Conservation (phyloP, 2,888 invertebrate genomes). For the Drosophila pegasa region DNA sequence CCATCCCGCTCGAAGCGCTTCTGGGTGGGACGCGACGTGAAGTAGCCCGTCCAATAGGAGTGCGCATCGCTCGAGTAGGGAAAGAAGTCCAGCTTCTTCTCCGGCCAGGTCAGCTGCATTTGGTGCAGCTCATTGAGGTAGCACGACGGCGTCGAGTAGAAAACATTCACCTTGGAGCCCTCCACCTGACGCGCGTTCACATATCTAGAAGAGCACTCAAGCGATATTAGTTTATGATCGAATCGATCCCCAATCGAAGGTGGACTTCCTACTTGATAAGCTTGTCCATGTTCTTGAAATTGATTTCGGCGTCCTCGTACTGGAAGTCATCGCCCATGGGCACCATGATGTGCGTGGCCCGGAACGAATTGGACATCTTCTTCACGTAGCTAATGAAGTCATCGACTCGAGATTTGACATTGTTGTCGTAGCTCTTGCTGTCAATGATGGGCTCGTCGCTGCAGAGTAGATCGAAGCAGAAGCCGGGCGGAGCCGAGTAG, state of each 20-base stretch:
- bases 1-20: constrained; percentile 91
- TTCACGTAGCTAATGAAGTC: constrained; percentile 86
- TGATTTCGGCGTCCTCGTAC: constrained; percentile 90
- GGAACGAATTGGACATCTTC: constrained; percentile 86
- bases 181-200: constrained; percentile 83
- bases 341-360: constrained; percentile 91
- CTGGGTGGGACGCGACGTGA: constrained; percentile 92
- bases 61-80: constrained; percentile 95
- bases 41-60: constrained; percentile 97
- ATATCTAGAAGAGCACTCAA: constrained; percentile 64
- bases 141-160: constrained; percentile 95
- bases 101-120: constrained; percentile 86
- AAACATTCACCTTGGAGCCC: constrained; percentile 89
- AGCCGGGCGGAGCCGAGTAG: constrained; percentile 94
- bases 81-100: constrained; percentile 95
- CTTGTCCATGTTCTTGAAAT: constrained; percentile 95
- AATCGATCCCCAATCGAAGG: neutral
- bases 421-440: constrained; percentile 92
- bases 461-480: constrained; percentile 96
- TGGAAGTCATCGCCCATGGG: constrained; percentile 97
- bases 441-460: constrained; percentile 94
- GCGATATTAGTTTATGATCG: neutral
- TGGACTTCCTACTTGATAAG: constrained; percentile 89
- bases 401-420: constrained; percentile 90
- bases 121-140: constrained; percentile 91